Percentiles rank a stretch among this genome's conserved stretches.
Conservation (phyloP, 2,113 vertebrate species). For the Microcebus tavaratra region DNA sequence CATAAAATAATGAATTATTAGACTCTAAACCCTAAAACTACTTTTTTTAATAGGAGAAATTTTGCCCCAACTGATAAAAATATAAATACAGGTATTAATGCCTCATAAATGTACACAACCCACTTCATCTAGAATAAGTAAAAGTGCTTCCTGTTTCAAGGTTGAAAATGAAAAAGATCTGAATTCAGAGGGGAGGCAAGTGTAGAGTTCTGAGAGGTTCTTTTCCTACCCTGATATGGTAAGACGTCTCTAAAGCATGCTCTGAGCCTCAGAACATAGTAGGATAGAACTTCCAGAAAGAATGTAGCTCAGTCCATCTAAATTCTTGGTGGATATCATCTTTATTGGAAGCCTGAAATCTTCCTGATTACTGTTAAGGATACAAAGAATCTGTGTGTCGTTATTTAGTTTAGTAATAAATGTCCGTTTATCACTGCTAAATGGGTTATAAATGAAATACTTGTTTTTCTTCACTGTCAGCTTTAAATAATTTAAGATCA, state of each 20-base stretch:
- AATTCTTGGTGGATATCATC: not conserved
- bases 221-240: not conserved
- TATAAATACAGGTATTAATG: not conserved
- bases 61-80: not conserved
- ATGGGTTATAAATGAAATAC: not conserved
- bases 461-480: not conserved
- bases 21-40: not conserved
- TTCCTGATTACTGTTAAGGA: not conserved
- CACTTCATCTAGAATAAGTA: not conserved
- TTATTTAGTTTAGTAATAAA: not conserved
- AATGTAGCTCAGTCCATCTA: not conserved
- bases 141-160: not conserved
- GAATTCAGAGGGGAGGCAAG: not conserved
- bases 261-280: not conserved
- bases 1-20: conserved; percentile 27
- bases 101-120: not conserved
- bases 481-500: not conserved
- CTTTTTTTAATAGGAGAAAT: conserved; percentile 21
- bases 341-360: conserved; percentile 9
- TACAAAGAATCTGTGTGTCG: not conserved
- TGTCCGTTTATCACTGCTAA: conserved; percentile 19
- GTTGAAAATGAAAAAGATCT: not conserved
- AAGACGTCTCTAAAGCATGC: not conserved
- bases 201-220: not conserved
- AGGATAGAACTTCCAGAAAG: not conserved